Conservation (phyloP, 2,888 invertebrate genomes). For the Horisme vitalbata region DNA sequence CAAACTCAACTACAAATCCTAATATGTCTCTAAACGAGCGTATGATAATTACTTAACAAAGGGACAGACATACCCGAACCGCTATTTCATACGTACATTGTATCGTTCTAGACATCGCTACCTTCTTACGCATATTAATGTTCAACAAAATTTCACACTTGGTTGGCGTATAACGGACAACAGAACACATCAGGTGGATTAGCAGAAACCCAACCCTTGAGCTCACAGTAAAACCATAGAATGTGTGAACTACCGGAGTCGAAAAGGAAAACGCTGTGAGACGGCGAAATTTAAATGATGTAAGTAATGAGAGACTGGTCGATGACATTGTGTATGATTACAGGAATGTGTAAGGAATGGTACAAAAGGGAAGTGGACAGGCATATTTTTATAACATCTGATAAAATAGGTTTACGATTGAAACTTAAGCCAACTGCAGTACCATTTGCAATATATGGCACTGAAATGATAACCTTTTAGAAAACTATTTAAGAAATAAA, state of each 20-base stretch:
- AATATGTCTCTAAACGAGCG: slow-evolving; percentile 22
- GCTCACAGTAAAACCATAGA: slow-evolving; percentile 40
- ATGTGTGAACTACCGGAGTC: slow-evolving; percentile 41
- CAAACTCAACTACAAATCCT: slow-evolving; percentile 19
- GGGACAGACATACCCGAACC: slow-evolving; percentile 24
- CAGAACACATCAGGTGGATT: slow-evolving; percentile 39
- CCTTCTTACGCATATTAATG: slow-evolving; percentile 29
- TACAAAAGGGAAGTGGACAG: slow-evolving; percentile 4
- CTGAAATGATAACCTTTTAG: too few relatives aligned
- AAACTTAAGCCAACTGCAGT: too few relatives aligned
- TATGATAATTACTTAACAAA: slow-evolving; percentile 30
- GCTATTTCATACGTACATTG: slow-evolving; percentile 28
- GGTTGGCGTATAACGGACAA: slow-evolving; percentile 37
- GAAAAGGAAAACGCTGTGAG: slow-evolving; percentile 32
- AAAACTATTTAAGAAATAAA: too few relatives aligned
- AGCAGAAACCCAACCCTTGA: slow-evolving; percentile 38
- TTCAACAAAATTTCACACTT: slow-evolving; percentile 38
- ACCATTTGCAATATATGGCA: too few relatives aligned
- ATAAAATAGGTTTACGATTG: too few relatives aligned
- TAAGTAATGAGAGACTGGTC: slow-evolving; percentile 29
- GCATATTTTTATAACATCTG: background rate
- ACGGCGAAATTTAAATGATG: slow-evolving; percentile 26
- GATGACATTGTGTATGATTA: slow-evolving; percentile 16
- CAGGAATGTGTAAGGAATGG: slow-evolving; percentile 13
- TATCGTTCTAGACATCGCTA: slow-evolving; percentile 25